Percentiles rank a stretch among this genome's conserved stretches.
Conservation (phyloP, 2,113 vertebrate species). For the Rhombomys opimus region DNA sequence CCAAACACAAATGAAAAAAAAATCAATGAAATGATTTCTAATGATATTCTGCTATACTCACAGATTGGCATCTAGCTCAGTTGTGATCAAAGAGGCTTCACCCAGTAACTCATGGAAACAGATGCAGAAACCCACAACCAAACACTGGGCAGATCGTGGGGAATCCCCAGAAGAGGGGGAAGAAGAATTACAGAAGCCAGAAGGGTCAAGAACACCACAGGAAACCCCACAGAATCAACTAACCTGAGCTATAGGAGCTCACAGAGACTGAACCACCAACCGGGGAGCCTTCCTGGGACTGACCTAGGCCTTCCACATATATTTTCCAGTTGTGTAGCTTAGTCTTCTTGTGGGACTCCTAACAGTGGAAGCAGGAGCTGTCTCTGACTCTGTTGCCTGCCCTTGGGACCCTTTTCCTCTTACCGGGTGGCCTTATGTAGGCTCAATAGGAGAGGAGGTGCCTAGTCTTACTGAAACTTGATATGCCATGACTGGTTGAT, state of each 20-base stretch:
- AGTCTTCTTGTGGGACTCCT: not conserved
- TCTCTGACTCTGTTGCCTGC: not conserved
- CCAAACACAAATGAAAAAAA: not conserved
- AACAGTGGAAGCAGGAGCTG: not conserved
- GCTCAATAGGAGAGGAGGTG: not conserved
- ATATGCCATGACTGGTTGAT: not conserved
- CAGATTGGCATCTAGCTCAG: not conserved
- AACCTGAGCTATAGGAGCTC: not conserved
- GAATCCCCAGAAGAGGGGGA: not conserved
- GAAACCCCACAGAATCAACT: not conserved
- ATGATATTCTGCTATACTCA: not conserved
- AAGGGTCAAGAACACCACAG: not conserved
- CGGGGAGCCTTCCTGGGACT: not conserved
- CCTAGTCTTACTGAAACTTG: not conserved
- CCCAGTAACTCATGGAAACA: not conserved
- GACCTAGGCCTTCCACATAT: not conserved
- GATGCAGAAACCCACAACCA: not conserved
- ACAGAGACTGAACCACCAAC: not conserved
- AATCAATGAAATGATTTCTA: not conserved
- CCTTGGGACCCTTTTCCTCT: not conserved
- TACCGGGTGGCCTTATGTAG: not conserved
- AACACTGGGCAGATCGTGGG: not conserved
- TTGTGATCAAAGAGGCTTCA: not conserved
- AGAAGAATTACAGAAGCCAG: not conserved
- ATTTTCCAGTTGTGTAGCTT: not conserved